Evolutionary conservation across 53 echinoderm and acorn worm species (phyloP).

Genomic region (Crossaster papposus): DNA sequence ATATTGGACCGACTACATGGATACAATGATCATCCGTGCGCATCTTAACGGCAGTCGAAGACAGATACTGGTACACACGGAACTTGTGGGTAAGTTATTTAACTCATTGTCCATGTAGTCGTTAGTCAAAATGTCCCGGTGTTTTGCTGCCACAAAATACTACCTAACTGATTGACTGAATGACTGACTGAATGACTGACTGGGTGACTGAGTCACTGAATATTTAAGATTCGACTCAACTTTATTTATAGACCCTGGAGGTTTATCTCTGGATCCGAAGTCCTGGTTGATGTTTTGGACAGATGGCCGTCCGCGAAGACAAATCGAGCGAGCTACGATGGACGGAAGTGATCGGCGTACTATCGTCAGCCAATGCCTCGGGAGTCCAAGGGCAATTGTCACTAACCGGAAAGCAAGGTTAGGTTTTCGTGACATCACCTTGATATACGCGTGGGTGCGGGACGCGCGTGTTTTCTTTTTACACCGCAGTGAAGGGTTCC

Average conservation of each 20-base stretch:
- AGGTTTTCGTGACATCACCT: neutral
- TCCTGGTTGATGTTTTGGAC: slow-evolving; percentile 52
- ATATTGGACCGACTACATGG: slow-evolving; percentile 25
- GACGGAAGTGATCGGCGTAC: slow-evolving; percentile 28
- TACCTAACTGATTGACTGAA: too few relatives aligned
- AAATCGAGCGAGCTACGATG: slow-evolving; percentile 20
- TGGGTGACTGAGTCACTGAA: too few relatives aligned
- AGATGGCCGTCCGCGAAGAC: slow-evolving; percentile 14
- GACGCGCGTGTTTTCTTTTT: neutral
- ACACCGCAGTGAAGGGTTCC: too few relatives aligned
- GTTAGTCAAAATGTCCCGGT: too few relatives aligned
- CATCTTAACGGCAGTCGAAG: slow-evolving; percentile 13
- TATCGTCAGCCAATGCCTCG: neutral
- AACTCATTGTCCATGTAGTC: neutral
- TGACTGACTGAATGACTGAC: too few relatives aligned
- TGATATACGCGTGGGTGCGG: neutral
- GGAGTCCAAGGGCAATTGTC: slow-evolving; percentile 27
- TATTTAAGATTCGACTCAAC: neutral
- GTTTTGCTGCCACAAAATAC: too few relatives aligned
- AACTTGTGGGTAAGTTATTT: slow-evolving; percentile 12
- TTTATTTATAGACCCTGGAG: slow-evolving; percentile 23
- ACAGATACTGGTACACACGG: slow-evolving; percentile 7
- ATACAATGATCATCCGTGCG: slow-evolving; percentile 23
- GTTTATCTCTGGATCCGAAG: slow-evolving; percentile 35
- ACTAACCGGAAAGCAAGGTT: slow-evolving; percentile 14